Evolutionary conservation across 2,113 vertebrate genomes (phyloP), one percentile per base, ranked within the genome.

Genomic region (Lagopus leucura): DNA sequence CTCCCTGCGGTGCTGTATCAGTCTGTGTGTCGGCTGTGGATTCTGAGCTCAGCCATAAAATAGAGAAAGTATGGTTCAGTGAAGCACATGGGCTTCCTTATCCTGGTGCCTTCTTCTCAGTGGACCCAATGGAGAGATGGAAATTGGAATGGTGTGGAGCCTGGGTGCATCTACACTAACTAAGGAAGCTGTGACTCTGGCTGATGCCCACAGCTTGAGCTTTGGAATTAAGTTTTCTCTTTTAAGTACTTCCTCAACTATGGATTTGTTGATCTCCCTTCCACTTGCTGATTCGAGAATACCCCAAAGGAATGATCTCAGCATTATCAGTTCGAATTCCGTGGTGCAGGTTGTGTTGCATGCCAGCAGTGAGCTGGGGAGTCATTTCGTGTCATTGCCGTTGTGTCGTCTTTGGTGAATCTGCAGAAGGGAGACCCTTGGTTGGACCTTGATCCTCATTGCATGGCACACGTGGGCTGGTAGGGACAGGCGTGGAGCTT

Each of bases 21-120:
- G 67, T 1, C 30, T 21, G 8, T 0, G 2, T 19, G 50, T 55
- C 55, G 69, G 25, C 74, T 66, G 28, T 14, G n/a, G 12, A 13
- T 38, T 54, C 1, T 0, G 45, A 8, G 67, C 4, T 13, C 13
- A 2, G 7, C 1, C 11, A 3, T 5, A 6, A 14, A 10, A 1
- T 6, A 34, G 55, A 61, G 45, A n/a, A 30, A 30, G 19, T 38
- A 1, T 5, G 50, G 7, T 32, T 32, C 28, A 57, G 54, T 32
- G 54, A 57, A 57, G 54, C 54, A 57, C 54, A 32, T 4, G 10
- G 30, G 28, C 24, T 54, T 67, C 60, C 60, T 67, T 21, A 20
- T 16, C 45, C 28, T 0, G 0, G 11, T n/a, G 50, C 11, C 22
- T 50, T 30, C 21, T 67, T n/a, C 12, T 52, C 21, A 6, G 54